Conservation (phyloP, 2,113 vertebrate species). For the Mus pahari region DNA sequence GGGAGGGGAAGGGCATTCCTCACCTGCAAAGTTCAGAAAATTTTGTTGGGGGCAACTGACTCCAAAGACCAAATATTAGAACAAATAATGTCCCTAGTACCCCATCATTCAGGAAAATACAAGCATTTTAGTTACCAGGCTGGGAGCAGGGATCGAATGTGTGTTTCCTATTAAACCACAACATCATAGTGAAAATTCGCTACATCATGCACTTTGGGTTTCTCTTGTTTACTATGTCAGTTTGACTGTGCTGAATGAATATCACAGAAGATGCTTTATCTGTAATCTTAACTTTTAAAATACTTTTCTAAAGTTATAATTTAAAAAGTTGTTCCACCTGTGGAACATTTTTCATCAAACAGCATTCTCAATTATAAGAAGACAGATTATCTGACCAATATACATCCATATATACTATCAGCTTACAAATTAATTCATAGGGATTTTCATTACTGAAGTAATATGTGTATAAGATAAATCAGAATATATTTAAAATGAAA, state of each 20-base stretch:
- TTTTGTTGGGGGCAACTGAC: background rate
- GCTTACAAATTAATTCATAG: conserved; percentile 11
- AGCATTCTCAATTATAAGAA: background rate
- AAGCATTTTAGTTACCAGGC: background rate
- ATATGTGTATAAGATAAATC: background rate
- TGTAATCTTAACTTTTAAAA: conserved; percentile 1
- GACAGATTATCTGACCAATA: background rate
- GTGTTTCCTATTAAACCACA: background rate
- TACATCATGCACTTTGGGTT: background rate
- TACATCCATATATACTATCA: background rate
- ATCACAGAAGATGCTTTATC: background rate
- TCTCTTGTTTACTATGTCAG: background rate
- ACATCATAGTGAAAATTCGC: background rate
- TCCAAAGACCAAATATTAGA: background rate
- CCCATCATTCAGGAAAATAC: background rate
- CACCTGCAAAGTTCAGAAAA: background rate
- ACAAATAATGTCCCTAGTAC: background rate
- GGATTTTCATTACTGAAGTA: conserved; percentile 44
- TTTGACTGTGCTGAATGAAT: background rate
- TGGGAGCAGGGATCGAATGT: background rate
- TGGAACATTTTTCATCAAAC: background rate
- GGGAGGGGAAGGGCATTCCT: background rate
- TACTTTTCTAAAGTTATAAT: background rate
- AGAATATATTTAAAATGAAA: conserved; percentile 36
- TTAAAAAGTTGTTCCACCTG: background rate